Conservation (phyloP, 2,888 invertebrate genomes). For the Rotaria magnacalcarata region DNA sequence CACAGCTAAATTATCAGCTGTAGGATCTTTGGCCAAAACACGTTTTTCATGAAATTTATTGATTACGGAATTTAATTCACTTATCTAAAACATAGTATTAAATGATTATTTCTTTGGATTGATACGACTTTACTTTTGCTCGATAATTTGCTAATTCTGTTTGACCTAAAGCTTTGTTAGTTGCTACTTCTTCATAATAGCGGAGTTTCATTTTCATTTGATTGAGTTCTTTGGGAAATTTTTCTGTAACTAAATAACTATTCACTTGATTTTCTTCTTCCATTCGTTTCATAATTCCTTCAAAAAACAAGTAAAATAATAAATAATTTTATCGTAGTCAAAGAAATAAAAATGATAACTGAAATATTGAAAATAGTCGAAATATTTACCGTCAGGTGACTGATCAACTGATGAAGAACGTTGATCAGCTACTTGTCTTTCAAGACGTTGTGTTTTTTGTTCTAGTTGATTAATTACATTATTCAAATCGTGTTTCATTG, state of each 20-base stretch:
- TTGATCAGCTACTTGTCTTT: constrained; percentile 65
- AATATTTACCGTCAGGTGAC: constrained; percentile 63
- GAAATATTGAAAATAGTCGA: constrained; percentile 49
- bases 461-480: constrained; percentile 56
- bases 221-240: constrained; percentile 71
- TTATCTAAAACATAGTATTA: neutral
- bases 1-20: constrained; percentile 72
- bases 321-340: no score
- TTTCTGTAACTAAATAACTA: constrained; percentile 72
- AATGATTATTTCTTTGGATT: no score
- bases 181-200: constrained; percentile 69
- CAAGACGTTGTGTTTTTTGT: constrained; percentile 43
- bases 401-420: constrained; percentile 64
- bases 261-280: constrained; percentile 74
- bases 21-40: constrained; percentile 66
- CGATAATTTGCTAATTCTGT: constrained; percentile 67
- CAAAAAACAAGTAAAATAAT: neutral
- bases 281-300: constrained; percentile 66
- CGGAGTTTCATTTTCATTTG: constrained; percentile 67
- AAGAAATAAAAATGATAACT: neutral
- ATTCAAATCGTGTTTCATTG: constrained; percentile 65
- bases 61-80: constrained; percentile 64
- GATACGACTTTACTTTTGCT: constrained; percentile 62
- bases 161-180: constrained; percentile 68
- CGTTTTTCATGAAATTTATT: constrained; percentile 71